Evolutionary conservation across 2,797 vertebrate species (phyloP).

Genomic region (Poeciliopsis turneri): DNA sequence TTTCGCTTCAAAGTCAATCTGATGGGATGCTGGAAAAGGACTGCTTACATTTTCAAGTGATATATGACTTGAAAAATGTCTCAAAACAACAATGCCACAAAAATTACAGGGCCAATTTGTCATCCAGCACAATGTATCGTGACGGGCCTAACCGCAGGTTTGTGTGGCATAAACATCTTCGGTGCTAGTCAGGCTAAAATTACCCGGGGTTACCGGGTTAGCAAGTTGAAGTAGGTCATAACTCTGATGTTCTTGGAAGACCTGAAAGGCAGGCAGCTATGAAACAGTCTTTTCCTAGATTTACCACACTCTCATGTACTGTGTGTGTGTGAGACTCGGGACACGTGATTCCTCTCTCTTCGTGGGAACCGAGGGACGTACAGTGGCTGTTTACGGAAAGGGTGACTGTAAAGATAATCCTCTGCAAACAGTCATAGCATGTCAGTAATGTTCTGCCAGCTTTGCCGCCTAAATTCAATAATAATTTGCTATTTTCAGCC

Average conservation of each 20-base stretch:
- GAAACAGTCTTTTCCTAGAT: conserved; percentile 15
- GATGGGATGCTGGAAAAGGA: too few relatives aligned
- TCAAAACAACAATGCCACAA: too few relatives aligned
- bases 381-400: conserved; percentile 19
- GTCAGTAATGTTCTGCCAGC: conserved; percentile 12
- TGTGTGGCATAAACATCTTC: background rate
- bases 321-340: conserved; percentile 24
- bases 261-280: background rate
- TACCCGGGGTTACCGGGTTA: background rate
- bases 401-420: conserved; percentile 20
- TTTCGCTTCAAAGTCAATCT: too few relatives aligned
- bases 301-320: conserved; percentile 15
- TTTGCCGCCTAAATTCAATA: background rate
- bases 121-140: too few relatives aligned
- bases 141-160: background rate
- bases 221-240: background rate
- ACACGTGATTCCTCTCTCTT: conserved; percentile 37
- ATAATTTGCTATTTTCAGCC: conserved; percentile 11
- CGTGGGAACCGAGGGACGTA: conserved; percentile 28
- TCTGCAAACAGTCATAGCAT: conserved; percentile 10
- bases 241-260: background rate
- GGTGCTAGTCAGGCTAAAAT: background rate
- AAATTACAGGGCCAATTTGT: too few relatives aligned
- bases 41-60: too few relatives aligned
- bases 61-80: too few relatives aligned